Evolutionary conservation across 2,113 vertebrate species (phyloP).

Genomic region (Hydrochoerus hydrochaeris): DNA sequence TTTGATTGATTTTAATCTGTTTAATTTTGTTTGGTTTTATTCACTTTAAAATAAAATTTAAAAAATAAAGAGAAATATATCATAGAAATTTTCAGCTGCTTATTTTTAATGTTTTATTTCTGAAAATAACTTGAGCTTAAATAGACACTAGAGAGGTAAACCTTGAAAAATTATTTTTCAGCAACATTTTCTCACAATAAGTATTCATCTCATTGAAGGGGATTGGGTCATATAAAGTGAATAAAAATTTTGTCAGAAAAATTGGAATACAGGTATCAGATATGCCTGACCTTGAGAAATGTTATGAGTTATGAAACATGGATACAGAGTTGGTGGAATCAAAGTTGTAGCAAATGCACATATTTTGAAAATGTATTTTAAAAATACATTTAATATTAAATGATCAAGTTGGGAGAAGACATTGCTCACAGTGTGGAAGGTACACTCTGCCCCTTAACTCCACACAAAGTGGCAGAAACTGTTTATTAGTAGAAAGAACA

Average conservation of each 20-base stretch:
- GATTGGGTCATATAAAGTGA: not conserved
- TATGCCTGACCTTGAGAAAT: not conserved
- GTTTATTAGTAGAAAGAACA: rapidly evolving
- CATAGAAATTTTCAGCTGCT: not conserved
- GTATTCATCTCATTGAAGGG: not conserved
- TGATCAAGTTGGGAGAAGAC: not conserved
- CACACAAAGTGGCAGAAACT: not conserved
- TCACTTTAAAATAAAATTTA: too few relatives aligned
- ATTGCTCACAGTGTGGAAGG: not conserved
- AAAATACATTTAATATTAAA: not conserved
- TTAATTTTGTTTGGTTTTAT: too few relatives aligned
- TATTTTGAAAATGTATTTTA: not conserved
- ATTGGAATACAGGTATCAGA: not conserved
- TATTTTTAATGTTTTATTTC: not conserved
- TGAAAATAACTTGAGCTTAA: not conserved
- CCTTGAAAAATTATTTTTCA: not conserved
- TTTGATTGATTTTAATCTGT: too few relatives aligned
- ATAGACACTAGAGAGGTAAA: not conserved
- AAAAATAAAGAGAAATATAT: not conserved
- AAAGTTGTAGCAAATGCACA: not conserved
- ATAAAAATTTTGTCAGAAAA: not conserved
- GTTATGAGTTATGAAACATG: not conserved
- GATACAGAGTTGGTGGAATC: not conserved
- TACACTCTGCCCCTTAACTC: not conserved
- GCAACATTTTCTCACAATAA: not conserved